Base-by-base conservation (phyloP, 2,888 invertebrate species). In the Polia nebulosa region DNA sequence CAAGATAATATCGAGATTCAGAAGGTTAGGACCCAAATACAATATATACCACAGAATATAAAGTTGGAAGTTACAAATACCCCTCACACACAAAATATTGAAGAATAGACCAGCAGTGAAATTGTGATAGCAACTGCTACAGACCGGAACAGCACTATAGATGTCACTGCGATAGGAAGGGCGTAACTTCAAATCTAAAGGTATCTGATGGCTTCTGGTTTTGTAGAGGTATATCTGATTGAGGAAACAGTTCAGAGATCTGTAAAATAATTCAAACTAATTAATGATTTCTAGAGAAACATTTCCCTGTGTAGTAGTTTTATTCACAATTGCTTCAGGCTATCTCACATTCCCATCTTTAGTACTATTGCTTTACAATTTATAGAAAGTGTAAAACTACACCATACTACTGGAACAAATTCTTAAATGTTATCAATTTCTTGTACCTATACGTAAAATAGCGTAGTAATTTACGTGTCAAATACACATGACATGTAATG, bases 1-100 rank as follows among this genome's bases (percentile, higher is more conserved):
- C 15, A 3, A 11, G 0, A 36, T 36, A 36, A 36, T 36, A 15
- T n/a, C n/a, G n/a, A n/a, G n/a, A n/a, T n/a, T n/a, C n/a, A n/a
- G n/a, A n/a, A n/a, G n/a, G n/a, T n/a, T n/a, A n/a, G n/a, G n/a
- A n/a, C n/a, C n/a, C n/a, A n/a, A n/a, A n/a, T n/a, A n/a, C n/a
- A n/a, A n/a, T n/a, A n/a, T n/a, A n/a, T n/a, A n/a, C 72, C 83
- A 45, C 89, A 89, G 61, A 91, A 92, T 72, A 89, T 92, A 78
- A 92, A 93, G 72, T 88, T 94, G 53, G 87, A 93, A 89, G 91
- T 91, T 9, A 91, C 91, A 45, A 93, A 92, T 66, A 93, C 91
- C 78, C 93, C 93, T 25, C 87, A 76, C 22, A 72, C 88, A 29
- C 87, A 88, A 27, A 81, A 87, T 80, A 81, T 85, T 51, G 89